A percentile compares a stretch with the other conserved stretches of the same genome.
Evolutionary conservation across 2,797 vertebrate species (phyloP).

Genomic region (Pristis pectinata): DNA sequence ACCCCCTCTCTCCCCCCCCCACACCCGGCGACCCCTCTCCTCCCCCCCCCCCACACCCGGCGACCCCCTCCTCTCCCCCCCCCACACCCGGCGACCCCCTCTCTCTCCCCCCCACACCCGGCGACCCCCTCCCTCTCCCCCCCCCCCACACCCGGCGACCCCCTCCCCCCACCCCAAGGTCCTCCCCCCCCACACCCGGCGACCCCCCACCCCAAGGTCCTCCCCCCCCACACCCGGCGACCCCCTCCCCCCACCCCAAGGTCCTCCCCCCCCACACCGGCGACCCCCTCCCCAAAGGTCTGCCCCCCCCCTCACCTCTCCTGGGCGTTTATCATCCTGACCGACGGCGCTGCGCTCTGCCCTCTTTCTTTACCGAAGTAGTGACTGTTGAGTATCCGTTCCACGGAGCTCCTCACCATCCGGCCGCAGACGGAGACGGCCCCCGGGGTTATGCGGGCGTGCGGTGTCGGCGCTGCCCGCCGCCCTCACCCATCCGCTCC

Average conservation of each 20-base stretch:
- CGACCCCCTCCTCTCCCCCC: not conserved
- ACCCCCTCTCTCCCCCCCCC: no score
- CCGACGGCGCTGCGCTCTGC: not conserved
- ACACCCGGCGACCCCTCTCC: no score
- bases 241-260: not conserved
- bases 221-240: not conserved
- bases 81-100: not conserved
- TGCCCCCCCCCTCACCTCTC: not conserved
- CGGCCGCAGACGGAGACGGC: constrained; percentile 39
- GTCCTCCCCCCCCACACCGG: no score
- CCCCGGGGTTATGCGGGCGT: not conserved
- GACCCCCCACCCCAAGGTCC: not conserved
- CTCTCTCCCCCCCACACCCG: no score
- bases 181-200: not conserved
- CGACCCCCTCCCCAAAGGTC: not conserved
- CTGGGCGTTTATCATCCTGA: not conserved
- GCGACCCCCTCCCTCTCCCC: not conserved
- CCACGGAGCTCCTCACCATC: constrained; percentile 57
- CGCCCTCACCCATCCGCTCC: not conserved
- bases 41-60: not conserved
- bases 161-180: not conserved
- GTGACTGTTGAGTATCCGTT: constrained; percentile 53
- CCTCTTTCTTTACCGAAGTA: constrained; percentile 51
- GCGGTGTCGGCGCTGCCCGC: not conserved
- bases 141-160: not conserved